These are phyloP conservation scores for Pterocles gutturalis DNA, from an alignment of 2,113 vertebrate genomes.

Conservation along the genomic window DNA sequence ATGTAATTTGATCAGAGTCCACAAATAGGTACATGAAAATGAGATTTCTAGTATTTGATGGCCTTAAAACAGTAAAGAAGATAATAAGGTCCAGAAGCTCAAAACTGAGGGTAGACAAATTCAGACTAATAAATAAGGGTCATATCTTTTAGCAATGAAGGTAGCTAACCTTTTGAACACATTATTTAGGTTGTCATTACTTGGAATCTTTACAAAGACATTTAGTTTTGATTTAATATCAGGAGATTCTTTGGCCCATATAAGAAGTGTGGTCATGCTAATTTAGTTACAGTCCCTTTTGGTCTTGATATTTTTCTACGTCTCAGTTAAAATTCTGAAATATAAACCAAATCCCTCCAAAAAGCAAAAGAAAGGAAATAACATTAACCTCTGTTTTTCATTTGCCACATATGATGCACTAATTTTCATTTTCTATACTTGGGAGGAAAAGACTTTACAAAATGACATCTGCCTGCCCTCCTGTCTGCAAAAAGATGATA, in stretches of 20 bases:
- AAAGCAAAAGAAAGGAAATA: background rate
- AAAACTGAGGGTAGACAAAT: background rate
- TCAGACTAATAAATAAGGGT: background rate
- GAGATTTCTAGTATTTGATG: background rate
- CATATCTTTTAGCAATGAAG: background rate
- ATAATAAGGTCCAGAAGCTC: background rate
- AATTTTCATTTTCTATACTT: background rate
- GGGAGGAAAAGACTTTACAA: background rate
- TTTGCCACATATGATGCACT: background rate
- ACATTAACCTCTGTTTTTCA: background rate
- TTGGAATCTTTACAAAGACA: conserved; percentile 30
- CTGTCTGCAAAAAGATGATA: conserved; percentile 12
- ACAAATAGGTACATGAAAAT: background rate
- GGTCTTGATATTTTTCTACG: background rate
- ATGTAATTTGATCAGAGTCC: background rate
- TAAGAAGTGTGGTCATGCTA: background rate
- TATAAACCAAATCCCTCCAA: background rate
- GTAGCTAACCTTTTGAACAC: background rate
- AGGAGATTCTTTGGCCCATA: background rate
- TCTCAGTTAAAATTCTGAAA: background rate
- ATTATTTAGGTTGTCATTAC: background rate
- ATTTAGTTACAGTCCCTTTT: background rate
- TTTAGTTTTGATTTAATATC: conserved; percentile 12
- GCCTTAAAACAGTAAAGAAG: background rate
- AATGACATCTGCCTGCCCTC: background rate